A percentile compares a stretch with the other conserved stretches of the same genome.
These are phyloP conservation scores for Drosophila falleni DNA, from an alignment of 2,888 invertebrate species.

Conservation along the genomic window DNA sequence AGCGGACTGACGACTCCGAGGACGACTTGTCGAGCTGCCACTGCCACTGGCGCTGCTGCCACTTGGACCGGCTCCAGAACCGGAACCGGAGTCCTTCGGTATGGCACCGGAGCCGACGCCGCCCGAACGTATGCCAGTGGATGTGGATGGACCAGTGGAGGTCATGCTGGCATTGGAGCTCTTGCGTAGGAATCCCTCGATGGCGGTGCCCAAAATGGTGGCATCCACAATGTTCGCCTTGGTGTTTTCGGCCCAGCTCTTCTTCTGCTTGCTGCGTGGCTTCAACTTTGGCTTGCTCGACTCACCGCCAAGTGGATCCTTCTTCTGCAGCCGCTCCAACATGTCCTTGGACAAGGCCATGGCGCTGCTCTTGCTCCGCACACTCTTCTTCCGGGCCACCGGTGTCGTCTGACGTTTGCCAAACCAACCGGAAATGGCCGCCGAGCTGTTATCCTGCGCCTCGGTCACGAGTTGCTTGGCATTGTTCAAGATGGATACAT, in stretches of 20 bases:
- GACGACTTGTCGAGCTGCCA: constrained; percentile 41
- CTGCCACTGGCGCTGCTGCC: not conserved
- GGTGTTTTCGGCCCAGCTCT: constrained; percentile 82
- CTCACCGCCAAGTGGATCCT: constrained; percentile 84
- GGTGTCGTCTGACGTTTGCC: constrained; percentile 90
- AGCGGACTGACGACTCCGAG: constrained; percentile 72
- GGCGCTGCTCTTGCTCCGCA: constrained; percentile 86
- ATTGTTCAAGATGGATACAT: constrained; percentile 90
- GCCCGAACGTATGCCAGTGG: constrained; percentile 43
- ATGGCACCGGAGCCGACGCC: constrained; percentile 55
- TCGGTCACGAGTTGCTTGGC: constrained; percentile 85
- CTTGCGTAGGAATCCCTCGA: constrained; percentile 92
- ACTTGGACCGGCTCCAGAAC: constrained; percentile 8
- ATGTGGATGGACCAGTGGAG: constrained; percentile 45
- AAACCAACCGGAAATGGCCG: constrained; percentile 91
- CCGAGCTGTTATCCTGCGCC: constrained; percentile 86
- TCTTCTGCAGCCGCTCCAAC: constrained; percentile 87
- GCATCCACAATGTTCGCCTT: constrained; percentile 91
- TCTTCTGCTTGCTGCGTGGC: constrained; percentile 83
- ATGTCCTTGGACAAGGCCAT: constrained; percentile 87
- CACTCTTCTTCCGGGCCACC: constrained; percentile 88
- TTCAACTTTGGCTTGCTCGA: constrained; percentile 84
- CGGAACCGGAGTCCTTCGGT: constrained; percentile 56
- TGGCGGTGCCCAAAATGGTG: constrained; percentile 92
- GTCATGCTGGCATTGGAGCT: constrained; percentile 84